A percentile compares a stretch with the other conserved stretches of the same genome.
These are phyloP conservation scores for Catagonus wagneri DNA, from an alignment of 2,113 vertebrate species.

Conservation along the genomic window DNA sequence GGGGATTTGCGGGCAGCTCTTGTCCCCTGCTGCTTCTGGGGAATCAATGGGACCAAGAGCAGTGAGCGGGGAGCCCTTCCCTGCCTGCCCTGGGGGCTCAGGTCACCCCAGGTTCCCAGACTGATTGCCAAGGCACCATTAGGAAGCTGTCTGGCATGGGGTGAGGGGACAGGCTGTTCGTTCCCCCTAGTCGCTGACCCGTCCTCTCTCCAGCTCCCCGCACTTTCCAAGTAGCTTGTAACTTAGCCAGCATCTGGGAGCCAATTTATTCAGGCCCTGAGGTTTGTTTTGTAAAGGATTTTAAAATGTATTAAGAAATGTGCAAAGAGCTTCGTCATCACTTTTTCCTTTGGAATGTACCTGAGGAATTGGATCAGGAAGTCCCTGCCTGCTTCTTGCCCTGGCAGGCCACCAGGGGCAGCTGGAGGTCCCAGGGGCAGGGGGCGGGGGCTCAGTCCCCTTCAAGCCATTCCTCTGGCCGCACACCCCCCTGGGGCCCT, in stretches of 20 bases:
- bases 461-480: not conserved
- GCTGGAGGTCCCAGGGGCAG: not conserved
- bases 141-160: not conserved
- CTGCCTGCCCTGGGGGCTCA: not conserved
- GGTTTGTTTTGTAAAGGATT: constrained; percentile 48
- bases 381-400: not conserved
- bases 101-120: not conserved
- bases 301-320: constrained; percentile 29
- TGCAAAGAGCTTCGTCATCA: not conserved
- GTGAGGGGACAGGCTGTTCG: rapidly evolving
- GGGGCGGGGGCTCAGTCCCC: not conserved
- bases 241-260: not conserved
- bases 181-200: not conserved
- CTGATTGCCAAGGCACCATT: not conserved
- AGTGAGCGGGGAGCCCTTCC: not conserved
- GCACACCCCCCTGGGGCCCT: not conserved
- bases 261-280: constrained; percentile 34
- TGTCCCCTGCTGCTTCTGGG: not conserved
- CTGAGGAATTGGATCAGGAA: not conserved
- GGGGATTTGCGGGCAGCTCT: not conserved
- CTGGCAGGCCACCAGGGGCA: not conserved
- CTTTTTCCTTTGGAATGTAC: not conserved
- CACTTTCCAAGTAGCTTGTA: not conserved
- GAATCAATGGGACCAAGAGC: no score
- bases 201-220: not conserved